Conservation (phyloP, 2,113 vertebrate genomes). For the Todiramphus chloris region DNA sequence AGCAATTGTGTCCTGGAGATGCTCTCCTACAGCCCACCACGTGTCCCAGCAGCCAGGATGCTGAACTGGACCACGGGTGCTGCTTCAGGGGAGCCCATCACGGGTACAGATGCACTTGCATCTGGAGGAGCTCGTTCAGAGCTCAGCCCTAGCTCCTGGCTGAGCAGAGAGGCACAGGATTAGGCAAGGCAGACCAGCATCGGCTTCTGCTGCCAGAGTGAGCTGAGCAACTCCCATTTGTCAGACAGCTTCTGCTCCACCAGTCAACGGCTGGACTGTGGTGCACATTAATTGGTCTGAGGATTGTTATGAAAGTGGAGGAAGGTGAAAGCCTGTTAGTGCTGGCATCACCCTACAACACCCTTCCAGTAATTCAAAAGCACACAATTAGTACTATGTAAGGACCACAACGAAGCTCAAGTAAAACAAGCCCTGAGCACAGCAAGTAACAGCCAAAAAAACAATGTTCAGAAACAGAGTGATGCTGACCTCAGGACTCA, state of each 20-base stretch:
- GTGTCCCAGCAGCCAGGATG: not conserved
- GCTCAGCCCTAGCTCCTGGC: not conserved
- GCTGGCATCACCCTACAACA: not conserved
- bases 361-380: constrained; percentile 36
- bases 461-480: not conserved
- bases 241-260: not conserved
- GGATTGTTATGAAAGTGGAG: not conserved
- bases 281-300: not conserved
- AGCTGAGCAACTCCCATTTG: not conserved
- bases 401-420: not conserved
- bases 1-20: not conserved
- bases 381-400: not conserved
- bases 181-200: not conserved
- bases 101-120: accelerated
- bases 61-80: not conserved
- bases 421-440: not conserved
- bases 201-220: accelerated
- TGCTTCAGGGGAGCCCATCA: not conserved
- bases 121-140: not conserved
- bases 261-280: not conserved
- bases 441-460: not conserved
- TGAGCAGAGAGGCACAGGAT: not conserved
- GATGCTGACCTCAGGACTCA: not conserved
- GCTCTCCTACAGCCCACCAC: not conserved
- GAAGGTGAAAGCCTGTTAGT: not conserved